Base-by-base conservation (phyloP, 2,888 invertebrate genomes). In the Diadegma fenestrale region DNA sequence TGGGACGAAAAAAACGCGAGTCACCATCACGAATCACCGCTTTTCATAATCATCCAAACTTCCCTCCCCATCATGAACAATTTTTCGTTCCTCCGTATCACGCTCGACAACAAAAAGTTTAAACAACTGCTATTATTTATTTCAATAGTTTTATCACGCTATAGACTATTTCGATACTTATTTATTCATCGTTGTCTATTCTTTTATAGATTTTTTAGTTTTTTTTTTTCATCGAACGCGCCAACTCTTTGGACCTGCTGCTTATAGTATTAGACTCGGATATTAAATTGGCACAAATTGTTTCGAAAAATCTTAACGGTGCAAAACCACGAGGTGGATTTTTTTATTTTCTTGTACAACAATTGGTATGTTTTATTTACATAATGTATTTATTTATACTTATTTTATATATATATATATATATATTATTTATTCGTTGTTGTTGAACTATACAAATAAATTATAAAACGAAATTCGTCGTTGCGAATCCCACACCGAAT, bases 1-100 rank as follows among this genome's bases (percentile, higher is more conserved):
- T 97, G 83, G 96, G 96, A n/a, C 94, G 95, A 64, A 94, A 94
- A 88, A 94, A 93, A 88, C 89, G 93, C 61, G 33, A 33, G 33
- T 33, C 33, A n/a, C 89, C 90, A 69, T 10, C 71, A 22, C 14
- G 64, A 19, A 12, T 68, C 12, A 1, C 63, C 19, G 14, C 8
- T 30, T 8, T 48, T 7, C 8, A 17, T 14, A 48, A n/a, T 17
- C 6, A 10, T 6, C n/a, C 17, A 14, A 19, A n/a, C 0, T 6
- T 30, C 2, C 33, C 33, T 33, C 33, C 33, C 33, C 33, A 51
- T n/a, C 48, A 51, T 45, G 12, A 6, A 5, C 43, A 63, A 22
- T 41, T 63, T 22, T 41, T 19, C n/a, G 33, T 48, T 1, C n/a
- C 69, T 48, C 48, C 10, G 3, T 8, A n/a, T 33, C 17, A 68